phyloP scores from a whole-genome alignment of 1,140 invertebrate genomes.

The Leucophenga varia region DNA sequence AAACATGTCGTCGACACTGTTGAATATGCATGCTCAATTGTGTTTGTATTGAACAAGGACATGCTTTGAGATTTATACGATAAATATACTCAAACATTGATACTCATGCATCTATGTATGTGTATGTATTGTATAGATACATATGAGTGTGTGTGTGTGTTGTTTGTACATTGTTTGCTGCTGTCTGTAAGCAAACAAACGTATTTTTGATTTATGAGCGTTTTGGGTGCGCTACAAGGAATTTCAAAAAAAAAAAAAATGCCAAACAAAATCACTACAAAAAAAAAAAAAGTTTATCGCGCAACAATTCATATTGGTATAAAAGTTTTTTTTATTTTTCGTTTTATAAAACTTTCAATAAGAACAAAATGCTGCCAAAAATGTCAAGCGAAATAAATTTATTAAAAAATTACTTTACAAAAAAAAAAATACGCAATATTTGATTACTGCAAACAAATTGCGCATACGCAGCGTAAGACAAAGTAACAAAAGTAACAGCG shows the following conservation, averaged over 20 bases:
- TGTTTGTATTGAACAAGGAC: slow-evolving; percentile 54
- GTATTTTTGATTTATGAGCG: slow-evolving; percentile 52
- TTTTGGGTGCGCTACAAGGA: slow-evolving; percentile 38
- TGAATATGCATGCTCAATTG: slow-evolving; percentile 54
- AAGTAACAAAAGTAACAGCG: too few relatives aligned
- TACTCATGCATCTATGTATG: not conserved
- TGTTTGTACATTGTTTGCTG: too few relatives aligned
- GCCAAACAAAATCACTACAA: slow-evolving; percentile 6
- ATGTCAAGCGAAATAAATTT: too few relatives aligned
- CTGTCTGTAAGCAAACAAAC: slow-evolving; percentile 32
- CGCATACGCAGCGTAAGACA: too few relatives aligned
- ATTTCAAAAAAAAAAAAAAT: slow-evolving; percentile 11
- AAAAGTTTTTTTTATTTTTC: too few relatives aligned
- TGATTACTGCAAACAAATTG: too few relatives aligned
- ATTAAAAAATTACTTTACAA: too few relatives aligned
- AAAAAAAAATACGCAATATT: too few relatives aligned
- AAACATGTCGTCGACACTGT: slow-evolving; percentile 21
- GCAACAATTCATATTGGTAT: too few relatives aligned
- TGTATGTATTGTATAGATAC: slow-evolving; percentile 13
- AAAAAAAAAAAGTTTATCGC: not conserved
- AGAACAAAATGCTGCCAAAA: too few relatives aligned
- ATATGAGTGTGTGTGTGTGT: slow-evolving; percentile 15
- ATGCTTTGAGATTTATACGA: slow-evolving; percentile 54
- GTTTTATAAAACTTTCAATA: too few relatives aligned
- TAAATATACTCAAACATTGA: slow-evolving; percentile 35